These are phyloP conservation scores for Chirona hameri DNA, from an alignment of 2,888 invertebrate genomes.

Conservation along the genomic window DNA sequence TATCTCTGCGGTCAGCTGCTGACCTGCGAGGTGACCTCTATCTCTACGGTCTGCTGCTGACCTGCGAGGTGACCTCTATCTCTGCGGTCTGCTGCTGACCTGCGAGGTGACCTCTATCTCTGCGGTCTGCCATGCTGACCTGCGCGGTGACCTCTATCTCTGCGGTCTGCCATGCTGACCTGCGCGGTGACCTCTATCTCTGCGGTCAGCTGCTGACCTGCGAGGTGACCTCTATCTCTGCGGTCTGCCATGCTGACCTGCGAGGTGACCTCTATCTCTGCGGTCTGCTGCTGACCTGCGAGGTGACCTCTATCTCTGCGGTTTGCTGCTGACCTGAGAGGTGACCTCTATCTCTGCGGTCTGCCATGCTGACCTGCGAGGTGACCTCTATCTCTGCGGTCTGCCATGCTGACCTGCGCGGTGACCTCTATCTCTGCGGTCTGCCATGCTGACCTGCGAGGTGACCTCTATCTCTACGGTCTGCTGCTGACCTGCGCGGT, in stretches of 20 bases:
- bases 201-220: neutral
- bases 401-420: neutral
- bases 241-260: neutral
- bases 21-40: constrained; percentile 27
- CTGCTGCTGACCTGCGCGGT: constrained; percentile 6
- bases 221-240: neutral
- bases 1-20: neutral
- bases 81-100: neutral
- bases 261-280: constrained; percentile 7
- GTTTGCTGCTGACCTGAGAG: neutral
- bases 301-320: neutral
- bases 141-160: neutral
- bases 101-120: constrained; percentile 23
- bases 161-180: neutral
- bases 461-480: neutral
- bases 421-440: neutral
- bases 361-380: neutral
- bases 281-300: too few relatives aligned
- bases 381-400: neutral
- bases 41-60: neutral
- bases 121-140: too few relatives aligned
- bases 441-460: too few relatives aligned
- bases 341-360: constrained; percentile 1
- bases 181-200: constrained; percentile 12
- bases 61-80: too few relatives aligned